Evolutionary conservation across 2,113 vertebrate species (phyloP).

Genomic region (Brachionichthys hirsutus): DNA sequence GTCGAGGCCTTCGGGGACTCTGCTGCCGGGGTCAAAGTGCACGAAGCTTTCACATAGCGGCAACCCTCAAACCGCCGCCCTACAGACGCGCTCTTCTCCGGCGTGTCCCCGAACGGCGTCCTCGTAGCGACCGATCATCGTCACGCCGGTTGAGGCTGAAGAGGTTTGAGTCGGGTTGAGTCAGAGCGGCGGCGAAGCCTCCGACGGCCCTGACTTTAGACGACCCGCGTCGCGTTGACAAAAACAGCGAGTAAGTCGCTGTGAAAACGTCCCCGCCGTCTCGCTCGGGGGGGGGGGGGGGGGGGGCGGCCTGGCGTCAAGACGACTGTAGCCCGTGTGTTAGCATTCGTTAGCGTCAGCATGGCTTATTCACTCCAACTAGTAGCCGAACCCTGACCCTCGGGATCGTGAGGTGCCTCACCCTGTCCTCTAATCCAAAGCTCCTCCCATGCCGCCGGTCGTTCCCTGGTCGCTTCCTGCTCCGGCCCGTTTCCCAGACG

Average conservation of each 20-base stretch:
- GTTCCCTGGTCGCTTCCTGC: slow-evolving; percentile 10
- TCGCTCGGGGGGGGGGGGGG: slow-evolving; percentile 42
- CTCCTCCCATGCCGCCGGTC: no score
- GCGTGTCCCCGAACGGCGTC: slow-evolving; percentile 38
- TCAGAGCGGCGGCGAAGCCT: slow-evolving; percentile 13
- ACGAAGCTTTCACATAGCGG: slow-evolving; percentile 68
- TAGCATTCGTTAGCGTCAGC: no score
- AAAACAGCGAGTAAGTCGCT: slow-evolving; percentile 25
- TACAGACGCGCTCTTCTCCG: slow-evolving; percentile 31
- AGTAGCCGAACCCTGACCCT: no score
- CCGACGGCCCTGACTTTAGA: slow-evolving; percentile 10
- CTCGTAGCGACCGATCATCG: not conserved
- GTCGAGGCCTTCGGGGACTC: slow-evolving; percentile 52
- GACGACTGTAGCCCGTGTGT: slow-evolving; percentile 4
- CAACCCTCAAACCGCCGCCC: slow-evolving; percentile 49
- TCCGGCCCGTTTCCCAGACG: not conserved
- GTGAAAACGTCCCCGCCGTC: slow-evolving; percentile 10
- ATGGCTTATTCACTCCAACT: no score
- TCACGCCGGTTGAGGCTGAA: slow-evolving; percentile 26
- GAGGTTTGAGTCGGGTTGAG: slow-evolving; percentile 45
- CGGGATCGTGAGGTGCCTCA: no score
- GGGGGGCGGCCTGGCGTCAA: slow-evolving; percentile 48
- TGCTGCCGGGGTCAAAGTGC: slow-evolving; percentile 70
- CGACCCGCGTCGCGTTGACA: slow-evolving; percentile 38
- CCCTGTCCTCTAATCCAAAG: no score